A percentile compares a stretch with the other conserved stretches of the same genome.
Evolutionary conservation across 2,888 invertebrate species (phyloP).

Genomic region (Parnassius mnemosyne): DNA sequence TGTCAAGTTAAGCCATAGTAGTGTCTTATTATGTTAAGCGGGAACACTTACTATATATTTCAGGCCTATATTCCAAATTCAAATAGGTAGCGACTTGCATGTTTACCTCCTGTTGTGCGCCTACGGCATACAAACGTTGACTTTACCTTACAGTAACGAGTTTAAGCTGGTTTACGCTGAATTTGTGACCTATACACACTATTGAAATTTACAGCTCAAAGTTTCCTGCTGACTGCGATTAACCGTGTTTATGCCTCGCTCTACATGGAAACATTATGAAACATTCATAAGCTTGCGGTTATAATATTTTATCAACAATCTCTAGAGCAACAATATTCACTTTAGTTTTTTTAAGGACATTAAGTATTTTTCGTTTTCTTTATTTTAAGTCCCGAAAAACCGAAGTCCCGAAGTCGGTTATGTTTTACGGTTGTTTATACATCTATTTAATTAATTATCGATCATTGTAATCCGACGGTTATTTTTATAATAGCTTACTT

Average conservation of each 20-base stretch:
- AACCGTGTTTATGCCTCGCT: constrained; percentile 39
- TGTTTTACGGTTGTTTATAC: too few species aligned
- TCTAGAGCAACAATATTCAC: neutral
- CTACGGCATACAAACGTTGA: constrained; percentile 44
- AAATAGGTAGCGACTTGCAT: constrained; percentile 54
- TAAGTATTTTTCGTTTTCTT: too few species aligned
- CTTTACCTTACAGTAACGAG: constrained; percentile 60
- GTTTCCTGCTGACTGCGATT: constrained; percentile 45
- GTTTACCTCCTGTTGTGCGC: constrained; percentile 45
- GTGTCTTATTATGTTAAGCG: constrained; percentile 13
- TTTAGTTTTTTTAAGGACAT: too few species aligned
- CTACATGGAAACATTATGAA: constrained; percentile 39
- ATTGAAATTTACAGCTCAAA: constrained; percentile 72
- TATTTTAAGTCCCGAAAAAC: too few species aligned
- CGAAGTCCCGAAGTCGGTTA: too few species aligned
- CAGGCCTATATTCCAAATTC: constrained; percentile 50
- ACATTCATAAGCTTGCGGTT: constrained; percentile 27
- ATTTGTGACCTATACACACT: constrained; percentile 72
- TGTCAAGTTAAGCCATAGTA: neutral
- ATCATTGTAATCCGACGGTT: too few species aligned
- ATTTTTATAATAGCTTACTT: too few species aligned
- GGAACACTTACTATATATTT: constrained; percentile 17
- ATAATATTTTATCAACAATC: constrained; percentile 20
- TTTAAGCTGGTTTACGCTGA: constrained; percentile 58
- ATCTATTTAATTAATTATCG: too few species aligned